Conservation (phyloP, 2,888 invertebrate species). For the Drosophila phalerata region DNA sequence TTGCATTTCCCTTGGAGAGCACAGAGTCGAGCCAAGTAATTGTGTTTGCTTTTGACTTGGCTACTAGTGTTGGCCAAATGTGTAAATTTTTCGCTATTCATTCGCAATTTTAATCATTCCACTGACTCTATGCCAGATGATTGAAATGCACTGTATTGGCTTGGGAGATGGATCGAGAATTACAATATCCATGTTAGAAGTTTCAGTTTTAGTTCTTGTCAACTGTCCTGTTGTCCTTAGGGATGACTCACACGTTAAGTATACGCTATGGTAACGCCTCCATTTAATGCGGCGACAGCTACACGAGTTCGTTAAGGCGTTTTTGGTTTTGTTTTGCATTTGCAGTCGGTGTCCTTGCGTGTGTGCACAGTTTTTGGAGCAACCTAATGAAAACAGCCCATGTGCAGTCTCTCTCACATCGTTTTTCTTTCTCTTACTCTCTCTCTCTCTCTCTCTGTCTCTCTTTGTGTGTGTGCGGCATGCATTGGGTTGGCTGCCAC, state of each 20-base stretch:
- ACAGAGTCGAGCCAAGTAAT: neutral
- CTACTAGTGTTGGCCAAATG: conserved; percentile 20
- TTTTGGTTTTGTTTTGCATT: conserved; percentile 31
- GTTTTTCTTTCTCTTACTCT: neutral
- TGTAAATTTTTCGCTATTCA: conserved; percentile 41
- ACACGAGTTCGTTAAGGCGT: neutral
- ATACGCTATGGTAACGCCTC: conserved; percentile 5
- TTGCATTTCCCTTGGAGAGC: conserved; percentile 42
- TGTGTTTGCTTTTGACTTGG: conserved; percentile 30
- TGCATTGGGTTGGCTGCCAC: conserved; percentile 65
- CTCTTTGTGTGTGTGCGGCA: neutral
- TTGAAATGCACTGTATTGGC: conserved; percentile 26
- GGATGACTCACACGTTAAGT: neutral
- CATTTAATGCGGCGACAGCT: conserved; percentile 3
- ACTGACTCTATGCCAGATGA: conserved; percentile 32
- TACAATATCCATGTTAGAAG: conserved; percentile 14
- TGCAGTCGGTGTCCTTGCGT: conserved; percentile 21
- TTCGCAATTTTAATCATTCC: conserved; percentile 57
- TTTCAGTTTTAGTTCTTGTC: conserved; percentile 14
- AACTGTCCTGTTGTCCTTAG: conserved; percentile 8
- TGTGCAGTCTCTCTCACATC: neutral
- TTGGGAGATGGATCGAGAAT: neutral
- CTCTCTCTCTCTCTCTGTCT: neutral
- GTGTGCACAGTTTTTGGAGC: conserved; percentile 12
- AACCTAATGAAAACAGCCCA: conserved; percentile 48